phyloP scores from a whole-genome alignment of 2,797 vertebrate species.

The Phrynocephalus forsythii region DNA sequence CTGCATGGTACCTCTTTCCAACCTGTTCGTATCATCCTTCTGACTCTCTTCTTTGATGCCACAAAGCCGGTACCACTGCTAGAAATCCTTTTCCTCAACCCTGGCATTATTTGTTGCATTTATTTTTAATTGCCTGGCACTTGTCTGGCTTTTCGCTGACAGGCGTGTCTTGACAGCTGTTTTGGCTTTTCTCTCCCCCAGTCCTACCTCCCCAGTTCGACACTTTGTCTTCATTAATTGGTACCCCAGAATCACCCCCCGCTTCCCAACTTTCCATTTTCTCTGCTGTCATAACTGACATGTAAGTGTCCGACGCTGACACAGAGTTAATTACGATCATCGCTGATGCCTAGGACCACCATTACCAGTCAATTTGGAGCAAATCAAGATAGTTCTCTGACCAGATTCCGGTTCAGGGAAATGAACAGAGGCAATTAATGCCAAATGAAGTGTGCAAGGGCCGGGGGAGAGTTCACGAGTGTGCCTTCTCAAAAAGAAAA shows the following conservation, averaged over 20 bases:
- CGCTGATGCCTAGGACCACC: conserved; percentile 64
- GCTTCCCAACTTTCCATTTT: conserved; percentile 41
- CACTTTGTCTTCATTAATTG: conserved; percentile 69
- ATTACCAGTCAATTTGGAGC: conserved; percentile 69
- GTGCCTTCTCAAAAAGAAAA: conserved; percentile 51
- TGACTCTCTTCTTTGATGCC: accelerated
- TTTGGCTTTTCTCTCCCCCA: conserved; percentile 43
- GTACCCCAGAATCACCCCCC: conserved; percentile 54
- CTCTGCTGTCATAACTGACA: conserved; percentile 54
- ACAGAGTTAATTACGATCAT: conserved; percentile 60
- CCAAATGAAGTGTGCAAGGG: conserved; percentile 61
- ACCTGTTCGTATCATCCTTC: background rate
- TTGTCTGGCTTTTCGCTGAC: conserved; percentile 28
- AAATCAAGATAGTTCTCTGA: conserved; percentile 68
- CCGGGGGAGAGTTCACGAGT: conserved; percentile 60
- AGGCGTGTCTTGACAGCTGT: background rate
- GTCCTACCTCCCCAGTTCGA: background rate
- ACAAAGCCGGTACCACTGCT: background rate
- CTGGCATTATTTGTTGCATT: background rate
- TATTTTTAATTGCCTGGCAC: background rate
- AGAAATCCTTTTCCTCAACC: background rate
- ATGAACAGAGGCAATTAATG: conserved; percentile 66
- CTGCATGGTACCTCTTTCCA: background rate
- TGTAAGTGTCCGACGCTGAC: conserved; percentile 26
- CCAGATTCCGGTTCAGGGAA: conserved; percentile 56